Base-by-base conservation (phyloP, 2,888 invertebrate species). In the Scaptomyza flava region DNA sequence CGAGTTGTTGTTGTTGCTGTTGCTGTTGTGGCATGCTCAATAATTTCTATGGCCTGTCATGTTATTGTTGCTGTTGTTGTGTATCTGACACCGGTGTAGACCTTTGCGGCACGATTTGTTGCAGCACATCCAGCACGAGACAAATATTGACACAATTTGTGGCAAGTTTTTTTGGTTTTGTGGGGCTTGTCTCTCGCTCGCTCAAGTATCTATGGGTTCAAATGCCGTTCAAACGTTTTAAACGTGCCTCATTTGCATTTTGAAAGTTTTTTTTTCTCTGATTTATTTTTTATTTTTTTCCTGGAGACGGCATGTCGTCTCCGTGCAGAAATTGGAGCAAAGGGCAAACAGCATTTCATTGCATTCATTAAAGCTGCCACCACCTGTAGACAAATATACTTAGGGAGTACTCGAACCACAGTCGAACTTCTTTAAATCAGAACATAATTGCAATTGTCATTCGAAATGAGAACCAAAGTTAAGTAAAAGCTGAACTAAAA, bases 21-120 rank as follows among this genome's bases (percentile, higher is more conserved):
- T 51, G 61, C 30, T 53, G 45, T 45, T 69, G 72, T 66, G 68
- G 75, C 68, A 68, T 64, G 89, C 69, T 84, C 89, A 84, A 82
- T 89, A 89, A 89, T 82, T 89, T 82, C 70, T 81, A 84, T 84
- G 79, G 81, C 84, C 78, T 88, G 81, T 82, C 81, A 88, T 82
- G 89, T 83, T 81, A 77, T 68, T 58, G 33, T 41, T 48, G 64
- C 38, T 47, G 64, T 56, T 53, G 63, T 66, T 54, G 50, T 60
- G 34, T 50, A 84, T 77, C 72, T 91, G 91, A 91, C 91, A 91
- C 89, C 89, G 81, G 70, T 66, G 81, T 75, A 91, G 90, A 91
- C 91, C 91, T 90, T 90, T 91, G 86, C 75, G 81, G 90, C 91
- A 91, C 90, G 91, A 91, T 90, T 91, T 91, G 89, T 91, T 91